Evolutionary conservation across 2,113 vertebrate genomes (phyloP).

Genomic region (Nannobrachium achirus): DNA sequence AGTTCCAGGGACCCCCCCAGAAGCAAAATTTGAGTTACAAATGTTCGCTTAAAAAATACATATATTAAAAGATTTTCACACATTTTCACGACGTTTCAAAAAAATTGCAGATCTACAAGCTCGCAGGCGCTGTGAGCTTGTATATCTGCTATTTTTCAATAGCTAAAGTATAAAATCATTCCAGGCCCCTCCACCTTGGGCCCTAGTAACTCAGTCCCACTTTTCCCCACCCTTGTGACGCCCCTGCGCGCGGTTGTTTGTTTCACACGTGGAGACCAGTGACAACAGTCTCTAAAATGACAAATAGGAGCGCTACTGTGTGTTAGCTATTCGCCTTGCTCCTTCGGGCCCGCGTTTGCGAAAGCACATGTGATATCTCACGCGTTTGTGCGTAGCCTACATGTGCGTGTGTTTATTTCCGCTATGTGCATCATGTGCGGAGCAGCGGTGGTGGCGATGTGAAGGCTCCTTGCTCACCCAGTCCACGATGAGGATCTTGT

Average conservation of each 20-base stretch:
- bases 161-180: no score
- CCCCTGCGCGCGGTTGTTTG: constrained; percentile 3
- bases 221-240: no score
- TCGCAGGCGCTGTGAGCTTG: no score
- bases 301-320: constrained; percentile 59
- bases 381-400: constrained; percentile 25
- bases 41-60: no score
- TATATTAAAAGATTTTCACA: no score
- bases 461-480: constrained; percentile 84
- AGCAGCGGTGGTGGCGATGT: constrained; percentile 28
- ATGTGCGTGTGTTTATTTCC: constrained; percentile 19
- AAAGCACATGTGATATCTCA: neutral
- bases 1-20: no score
- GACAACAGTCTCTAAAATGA: constrained; percentile 39
- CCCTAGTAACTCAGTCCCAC: no score
- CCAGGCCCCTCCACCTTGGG: no score
- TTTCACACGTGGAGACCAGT: constrained; percentile 53
- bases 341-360: constrained; percentile 30
- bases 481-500: constrained; percentile 94
- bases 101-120: no score
- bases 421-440: constrained; percentile 40
- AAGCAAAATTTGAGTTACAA: no score
- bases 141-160: no score
- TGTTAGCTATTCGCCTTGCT: neutral
- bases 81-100: no score